Base-by-base conservation (phyloP, 2,113 vertebrate species). In the Manacus vitellinus region DNA sequence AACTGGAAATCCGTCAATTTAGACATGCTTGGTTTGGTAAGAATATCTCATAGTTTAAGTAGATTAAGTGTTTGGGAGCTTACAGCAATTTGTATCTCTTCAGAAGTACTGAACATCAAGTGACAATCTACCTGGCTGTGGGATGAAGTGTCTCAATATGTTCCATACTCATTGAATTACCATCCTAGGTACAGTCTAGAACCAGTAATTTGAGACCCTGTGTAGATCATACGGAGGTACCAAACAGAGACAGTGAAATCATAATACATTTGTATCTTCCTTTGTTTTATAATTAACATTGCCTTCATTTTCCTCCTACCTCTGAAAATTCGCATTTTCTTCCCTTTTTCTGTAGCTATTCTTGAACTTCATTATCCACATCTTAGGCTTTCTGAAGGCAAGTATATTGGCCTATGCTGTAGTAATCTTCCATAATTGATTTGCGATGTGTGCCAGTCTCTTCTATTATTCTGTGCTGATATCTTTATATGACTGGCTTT, bases 361-460 rank as follows among this genome's bases (percentile, higher is more conserved):
- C 58, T 95, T 51, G 14, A 95, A 87, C 62, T 95, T 81, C 82
- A 39, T 95, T 93, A 95, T 94, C 73, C 92, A 74, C 80, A 79
- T 96, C 82, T 96, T 95, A 95, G 78, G 23, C 92, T 92, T 97
- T 97, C 41, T 84, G 79, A 95, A 97, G 87, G 83, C 46, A 92
- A 86, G n/a, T 94, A 72, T 93, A 75, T 85, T 96, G 71, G 93
- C 61, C 74, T 96, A 14, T 88, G 89, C 86, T 93, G 85, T 91
- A 97, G 83, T 88, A 97, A 97, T 97, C 89, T 97, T 97, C 95
- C 51, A 75, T 98, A 98, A 98, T 97, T 98, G 97, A 98, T 97
- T 96, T 94, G 96, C 97, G 95, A 97, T 93, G 51, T 95, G 87
- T 96, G 97, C 98, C 98, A 98, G 51, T 92, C 58, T 95, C 89